Evolutionary conservation across 2,888 invertebrate genomes (phyloP).

Genomic region (Scaptomyza caliginosa): DNA sequence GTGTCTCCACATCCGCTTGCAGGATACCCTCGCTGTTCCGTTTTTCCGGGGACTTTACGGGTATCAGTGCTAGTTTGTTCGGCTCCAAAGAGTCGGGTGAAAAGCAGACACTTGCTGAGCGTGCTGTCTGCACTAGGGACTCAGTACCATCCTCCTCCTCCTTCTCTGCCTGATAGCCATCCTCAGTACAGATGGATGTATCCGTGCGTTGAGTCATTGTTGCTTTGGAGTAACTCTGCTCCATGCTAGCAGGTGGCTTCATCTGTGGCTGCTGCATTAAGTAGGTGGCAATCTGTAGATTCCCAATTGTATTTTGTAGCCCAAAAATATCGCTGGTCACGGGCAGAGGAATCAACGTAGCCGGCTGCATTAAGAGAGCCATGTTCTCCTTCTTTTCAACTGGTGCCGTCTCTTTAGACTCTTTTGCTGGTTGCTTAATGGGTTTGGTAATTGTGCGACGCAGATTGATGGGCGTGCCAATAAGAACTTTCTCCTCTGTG

Average conservation of each 20-base stretch:
- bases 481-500: constrained; percentile 81
- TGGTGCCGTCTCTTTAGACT: not conserved
- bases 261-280: constrained; percentile 82
- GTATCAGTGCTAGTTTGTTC: constrained; percentile 73
- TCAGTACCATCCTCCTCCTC: constrained; percentile 46
- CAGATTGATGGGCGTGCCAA: constrained; percentile 83
- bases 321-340: constrained; percentile 83
- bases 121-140: constrained; percentile 29
- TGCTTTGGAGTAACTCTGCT: constrained; percentile 67
- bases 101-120: constrained; percentile 59
- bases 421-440: constrained; percentile 43
- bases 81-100: constrained; percentile 69
- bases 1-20: constrained; percentile 81
- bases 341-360: constrained; percentile 83
- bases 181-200: constrained; percentile 76
- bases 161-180: constrained; percentile 71
- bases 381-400: constrained; percentile 66
- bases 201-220: constrained; percentile 80
- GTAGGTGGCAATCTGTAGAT: constrained; percentile 83
- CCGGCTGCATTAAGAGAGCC: constrained; percentile 82
- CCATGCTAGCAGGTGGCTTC: constrained; percentile 59
- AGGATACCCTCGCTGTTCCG: constrained; percentile 2
- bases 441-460: constrained; percentile 80
- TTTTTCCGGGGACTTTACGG: constrained; percentile 42
- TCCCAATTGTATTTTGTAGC: constrained; percentile 82